phyloP scores from a whole-genome alignment of 2,113 vertebrate genomes.

The Chitala chitala region DNA sequence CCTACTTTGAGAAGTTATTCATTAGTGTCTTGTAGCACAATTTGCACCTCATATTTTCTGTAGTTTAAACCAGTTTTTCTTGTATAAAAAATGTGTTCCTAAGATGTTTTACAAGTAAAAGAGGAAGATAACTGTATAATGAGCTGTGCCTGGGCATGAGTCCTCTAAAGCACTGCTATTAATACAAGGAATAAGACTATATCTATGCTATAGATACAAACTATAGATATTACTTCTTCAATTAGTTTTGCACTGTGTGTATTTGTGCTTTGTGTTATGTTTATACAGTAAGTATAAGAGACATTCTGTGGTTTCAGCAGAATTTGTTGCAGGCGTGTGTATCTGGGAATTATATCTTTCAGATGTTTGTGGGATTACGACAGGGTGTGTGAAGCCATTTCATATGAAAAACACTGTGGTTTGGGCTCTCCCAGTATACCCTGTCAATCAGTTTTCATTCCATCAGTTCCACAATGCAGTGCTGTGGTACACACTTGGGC shows the following conservation, averaged over 20 bases:
- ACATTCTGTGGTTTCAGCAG: constrained; percentile 30
- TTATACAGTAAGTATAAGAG: no score
- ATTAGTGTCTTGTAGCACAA: background rate
- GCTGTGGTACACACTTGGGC: no score
- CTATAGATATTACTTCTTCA: no score
- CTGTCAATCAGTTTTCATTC: no score
- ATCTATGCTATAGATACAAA: no score
- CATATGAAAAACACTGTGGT: background rate
- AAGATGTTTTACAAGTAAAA: background rate
- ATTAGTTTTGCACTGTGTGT: no score
- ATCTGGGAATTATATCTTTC: background rate
- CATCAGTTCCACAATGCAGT: no score
- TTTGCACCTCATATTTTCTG: background rate
- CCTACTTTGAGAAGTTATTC: background rate
- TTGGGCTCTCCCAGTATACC: no score
- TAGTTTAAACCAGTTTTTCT: background rate
- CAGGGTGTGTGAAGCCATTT: background rate
- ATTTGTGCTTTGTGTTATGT: no score
- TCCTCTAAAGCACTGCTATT: no score
- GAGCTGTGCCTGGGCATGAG: no score
- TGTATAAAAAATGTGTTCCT: background rate
- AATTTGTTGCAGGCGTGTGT: background rate
- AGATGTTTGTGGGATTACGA: background rate
- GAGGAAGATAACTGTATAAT: background rate
- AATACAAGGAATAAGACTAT: no score